Percentiles rank a stretch among this genome's conserved stretches.
These are phyloP conservation scores for Lasius fuliginosus DNA, from an alignment of 2,888 invertebrate species.

Conservation along the genomic window DNA sequence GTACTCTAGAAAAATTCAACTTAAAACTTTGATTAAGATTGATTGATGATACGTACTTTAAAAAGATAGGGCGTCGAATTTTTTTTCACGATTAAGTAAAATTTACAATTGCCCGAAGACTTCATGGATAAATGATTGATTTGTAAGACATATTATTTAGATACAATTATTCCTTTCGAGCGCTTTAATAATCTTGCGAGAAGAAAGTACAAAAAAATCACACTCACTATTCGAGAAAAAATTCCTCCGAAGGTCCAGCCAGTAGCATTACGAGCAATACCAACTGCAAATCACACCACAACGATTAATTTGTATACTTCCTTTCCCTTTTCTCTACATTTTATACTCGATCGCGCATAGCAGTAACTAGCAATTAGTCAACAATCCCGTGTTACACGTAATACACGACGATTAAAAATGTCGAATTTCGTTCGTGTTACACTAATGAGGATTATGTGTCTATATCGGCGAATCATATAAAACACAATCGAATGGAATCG, in stretches of 20 bases:
- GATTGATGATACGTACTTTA: neutral
- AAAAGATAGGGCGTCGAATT: neutral
- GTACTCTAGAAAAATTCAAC: neutral
- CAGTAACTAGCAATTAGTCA: neutral
- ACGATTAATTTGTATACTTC: neutral
- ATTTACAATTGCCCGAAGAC: neutral
- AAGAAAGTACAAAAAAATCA: neutral
- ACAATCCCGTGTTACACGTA: neutral
- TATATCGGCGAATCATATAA: neutral
- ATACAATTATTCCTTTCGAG: conserved; percentile 2
- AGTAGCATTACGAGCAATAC: conserved; percentile 62
- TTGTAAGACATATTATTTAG: neutral
- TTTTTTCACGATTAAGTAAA: neutral
- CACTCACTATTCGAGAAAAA: conserved; percentile 80
- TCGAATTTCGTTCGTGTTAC: neutral
- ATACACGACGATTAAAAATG: neutral
- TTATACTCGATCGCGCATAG: neutral
- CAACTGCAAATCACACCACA: conserved; percentile 66
- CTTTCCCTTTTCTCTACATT: conserved; percentile 10
- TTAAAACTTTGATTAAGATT: neutral
- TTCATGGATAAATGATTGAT: neutral
- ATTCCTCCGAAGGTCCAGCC: conserved; percentile 70
- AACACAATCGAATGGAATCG: neutral
- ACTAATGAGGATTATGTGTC: neutral
- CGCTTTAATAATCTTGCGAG: neutral